Conservation (phyloP, 2,888 invertebrate species). For the Nematopogon swammerdamellus region DNA sequence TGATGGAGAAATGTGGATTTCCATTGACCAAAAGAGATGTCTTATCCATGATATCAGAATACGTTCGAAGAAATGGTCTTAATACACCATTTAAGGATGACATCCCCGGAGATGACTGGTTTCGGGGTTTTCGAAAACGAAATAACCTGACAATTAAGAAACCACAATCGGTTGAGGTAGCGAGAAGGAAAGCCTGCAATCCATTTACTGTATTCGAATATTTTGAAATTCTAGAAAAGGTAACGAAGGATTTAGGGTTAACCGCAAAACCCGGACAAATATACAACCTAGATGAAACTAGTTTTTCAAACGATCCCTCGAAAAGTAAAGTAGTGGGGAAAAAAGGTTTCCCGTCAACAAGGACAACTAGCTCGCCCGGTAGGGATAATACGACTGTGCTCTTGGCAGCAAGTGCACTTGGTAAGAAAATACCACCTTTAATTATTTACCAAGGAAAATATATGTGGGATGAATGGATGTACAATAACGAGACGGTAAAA, state of each 20-base stretch:
- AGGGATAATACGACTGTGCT: conserved; percentile 6
- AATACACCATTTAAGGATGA: neutral
- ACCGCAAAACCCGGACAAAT: no score
- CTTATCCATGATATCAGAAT: conserved; percentile 4
- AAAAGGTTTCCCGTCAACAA: conserved; percentile 7
- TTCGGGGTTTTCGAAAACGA: conserved; percentile 4
- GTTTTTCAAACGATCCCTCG: conserved; percentile 11
- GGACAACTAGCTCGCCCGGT: conserved; percentile 6
- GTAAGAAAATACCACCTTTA: neutral
- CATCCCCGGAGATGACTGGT: conserved; percentile 6
- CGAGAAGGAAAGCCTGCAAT: conserved; percentile 13
- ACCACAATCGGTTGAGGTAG: conserved; percentile 14
- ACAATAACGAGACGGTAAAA: conserved; percentile 2
- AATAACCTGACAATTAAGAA: conserved; percentile 10
- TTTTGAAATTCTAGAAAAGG: conserved; percentile 3
- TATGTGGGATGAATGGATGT: conserved; percentile 3
- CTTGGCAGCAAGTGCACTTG: conserved; percentile 3
- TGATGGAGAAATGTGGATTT: conserved; percentile 12
- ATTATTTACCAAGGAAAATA: conserved; percentile 3
- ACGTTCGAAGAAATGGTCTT: neutral
- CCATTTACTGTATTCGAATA: conserved; percentile 8
- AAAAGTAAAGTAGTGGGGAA: conserved; percentile 13
- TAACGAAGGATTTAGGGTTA: neutral
- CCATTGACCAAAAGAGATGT: neutral
- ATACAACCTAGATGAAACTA: conserved; percentile 14